Base-by-base conservation (phyloP, 2,797 vertebrate species). In the Pangasius macronema region DNA sequence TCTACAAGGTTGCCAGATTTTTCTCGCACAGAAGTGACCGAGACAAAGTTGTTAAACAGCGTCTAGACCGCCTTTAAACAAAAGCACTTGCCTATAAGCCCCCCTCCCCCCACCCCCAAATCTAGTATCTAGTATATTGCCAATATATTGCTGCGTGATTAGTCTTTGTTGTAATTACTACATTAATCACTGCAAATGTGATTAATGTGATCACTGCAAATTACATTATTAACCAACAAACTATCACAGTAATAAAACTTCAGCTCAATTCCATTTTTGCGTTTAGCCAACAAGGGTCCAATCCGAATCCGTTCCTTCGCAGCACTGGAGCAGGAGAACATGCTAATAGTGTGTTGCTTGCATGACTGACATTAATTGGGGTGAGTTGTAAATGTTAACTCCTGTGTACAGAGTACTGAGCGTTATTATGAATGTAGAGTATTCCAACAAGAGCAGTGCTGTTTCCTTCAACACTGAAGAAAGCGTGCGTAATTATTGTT, bases 281-380 rank as follows among this genome's bases (percentile, higher is more conserved):
- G 30, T 30, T 18, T 27, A 42, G 68, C 36, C 36, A 27, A 49
- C 22, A 11, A 46, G 42, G 16, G 42, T 70, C 67, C 9, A 2
- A 0, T 75, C 10, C 24, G 49, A 5, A 13, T 51, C 46, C 55
- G n/a, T 33, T 77, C 3, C 0, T 55, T 33, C 13, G 51, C 22
- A 4, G 51, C 51, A 33, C 5, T 36, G 2, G 7, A 46, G 36
- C 36, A 42, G n/a, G 36, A 46, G 27, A 22, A 87, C 22, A 75
- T 39, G 42, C 13, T 51, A 39, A 2, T 5, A 70, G 11, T 27
- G 33, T 49, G 57, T 61, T 49, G 36, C 59, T 82, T 46, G 7
- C 61, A 46, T 49, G 42, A 65, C 81, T 82, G 59, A 82, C 42
- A 30, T 46, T 82, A 82, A 82, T 67, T 67, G 42, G 42, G 42